A percentile compares a stretch with the other conserved stretches of the same genome.
Evolutionary conservation across 2,797 vertebrate species (phyloP).

Genomic region (Rhincodon typus): DNA sequence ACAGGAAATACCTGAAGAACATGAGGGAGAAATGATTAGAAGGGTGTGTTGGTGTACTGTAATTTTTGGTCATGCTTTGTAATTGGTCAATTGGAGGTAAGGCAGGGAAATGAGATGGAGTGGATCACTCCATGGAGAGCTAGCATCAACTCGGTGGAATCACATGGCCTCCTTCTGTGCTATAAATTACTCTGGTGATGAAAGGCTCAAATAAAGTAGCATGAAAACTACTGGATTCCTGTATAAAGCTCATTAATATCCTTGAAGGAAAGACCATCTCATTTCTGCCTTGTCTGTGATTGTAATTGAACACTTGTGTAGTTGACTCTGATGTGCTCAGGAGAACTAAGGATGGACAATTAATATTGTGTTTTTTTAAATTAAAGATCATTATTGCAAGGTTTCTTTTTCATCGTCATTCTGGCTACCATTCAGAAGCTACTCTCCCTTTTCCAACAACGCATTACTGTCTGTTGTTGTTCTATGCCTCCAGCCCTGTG

Average conservation of each 20-base stretch:
- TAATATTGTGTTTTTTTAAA: neutral
- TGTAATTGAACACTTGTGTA: neutral
- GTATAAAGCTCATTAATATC: neutral
- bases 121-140: neutral
- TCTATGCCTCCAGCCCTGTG: neutral
- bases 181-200: neutral
- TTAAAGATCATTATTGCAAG: neutral
- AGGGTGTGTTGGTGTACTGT: no score
- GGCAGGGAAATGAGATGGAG: no score
- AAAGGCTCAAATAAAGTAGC: neutral
- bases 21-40: neutral
- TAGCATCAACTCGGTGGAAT: neutral
- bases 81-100: no score
- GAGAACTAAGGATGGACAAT: neutral
- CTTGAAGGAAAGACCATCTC: neutral
- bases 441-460: neutral
- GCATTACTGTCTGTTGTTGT: neutral
- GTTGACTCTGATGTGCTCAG: neutral
- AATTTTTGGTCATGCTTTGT: no score
- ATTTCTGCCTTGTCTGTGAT: neutral
- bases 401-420: neutral
- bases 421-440: neutral
- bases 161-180: neutral
- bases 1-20: neutral
- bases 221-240: neutral